phyloP scores from a whole-genome alignment of 2,797 vertebrate species.

The Propithecus deckenii region DNA sequence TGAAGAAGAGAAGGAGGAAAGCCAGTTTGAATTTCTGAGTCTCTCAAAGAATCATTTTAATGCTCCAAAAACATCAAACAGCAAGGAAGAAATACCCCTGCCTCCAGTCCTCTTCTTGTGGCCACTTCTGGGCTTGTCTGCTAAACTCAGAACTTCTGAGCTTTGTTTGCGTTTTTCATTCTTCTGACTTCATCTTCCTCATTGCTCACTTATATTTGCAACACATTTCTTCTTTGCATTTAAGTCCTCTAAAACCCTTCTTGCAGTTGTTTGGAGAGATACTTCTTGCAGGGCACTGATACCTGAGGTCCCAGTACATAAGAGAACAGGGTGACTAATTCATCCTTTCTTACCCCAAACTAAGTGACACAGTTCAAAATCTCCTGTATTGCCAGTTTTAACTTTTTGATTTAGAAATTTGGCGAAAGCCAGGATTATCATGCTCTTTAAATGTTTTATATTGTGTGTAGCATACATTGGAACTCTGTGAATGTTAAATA shows the following conservation, averaged over 20 bases:
- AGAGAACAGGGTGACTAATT: neutral
- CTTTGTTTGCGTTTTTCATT: fast-evolving
- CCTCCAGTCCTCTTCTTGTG: neutral
- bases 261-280: neutral
- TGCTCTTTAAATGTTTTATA: neutral
- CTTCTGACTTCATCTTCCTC: neutral
- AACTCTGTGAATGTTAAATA: neutral
- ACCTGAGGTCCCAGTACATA: neutral
- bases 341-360: neutral
- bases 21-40: neutral
- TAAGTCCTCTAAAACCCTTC: neutral
- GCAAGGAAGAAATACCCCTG: neutral
- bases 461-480: neutral
- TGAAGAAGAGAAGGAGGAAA: neutral
- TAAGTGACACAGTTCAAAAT: neutral
- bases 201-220: neutral
- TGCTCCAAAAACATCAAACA: neutral
- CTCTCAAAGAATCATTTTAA: neutral
- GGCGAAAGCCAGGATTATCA: neutral
- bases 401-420: neutral
- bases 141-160: neutral
- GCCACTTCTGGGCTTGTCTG: too few relatives aligned
- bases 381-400: neutral
- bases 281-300: neutral
- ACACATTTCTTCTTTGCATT: neutral